These are phyloP conservation scores for Gambusia holbrooki DNA, from an alignment of 2,113 vertebrate species.

Conservation along the genomic window DNA sequence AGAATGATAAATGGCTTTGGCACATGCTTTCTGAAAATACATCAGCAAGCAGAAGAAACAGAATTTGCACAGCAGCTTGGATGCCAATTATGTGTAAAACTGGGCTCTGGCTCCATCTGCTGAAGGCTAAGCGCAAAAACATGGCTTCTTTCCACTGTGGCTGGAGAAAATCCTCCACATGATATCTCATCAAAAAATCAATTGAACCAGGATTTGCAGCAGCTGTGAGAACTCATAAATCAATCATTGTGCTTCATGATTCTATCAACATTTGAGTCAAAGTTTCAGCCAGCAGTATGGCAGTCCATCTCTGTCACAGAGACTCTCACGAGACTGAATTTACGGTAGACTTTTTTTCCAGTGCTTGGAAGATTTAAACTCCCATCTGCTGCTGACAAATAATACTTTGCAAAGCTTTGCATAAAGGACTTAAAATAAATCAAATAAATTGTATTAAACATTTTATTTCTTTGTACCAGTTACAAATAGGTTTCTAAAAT, in stretches of 20 bases:
- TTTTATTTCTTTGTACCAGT: too few relatives aligned
- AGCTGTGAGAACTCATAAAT: constrained; percentile 19
- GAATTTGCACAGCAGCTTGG: not conserved
- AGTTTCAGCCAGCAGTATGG: not conserved
- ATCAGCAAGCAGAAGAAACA: not conserved
- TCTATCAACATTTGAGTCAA: constrained; percentile 34
- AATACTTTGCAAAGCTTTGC: constrained; percentile 8
- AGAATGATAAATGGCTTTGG: not conserved
- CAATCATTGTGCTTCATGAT: constrained; percentile 17
- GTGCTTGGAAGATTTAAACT: not conserved
- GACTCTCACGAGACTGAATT: constrained; percentile 20
- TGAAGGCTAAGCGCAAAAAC: constrained; percentile 26
- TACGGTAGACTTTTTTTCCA: constrained; percentile 2
- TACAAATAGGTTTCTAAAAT: not conserved
- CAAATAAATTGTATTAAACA: not conserved
- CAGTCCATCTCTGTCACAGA: not conserved
- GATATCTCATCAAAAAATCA: constrained; percentile 20
- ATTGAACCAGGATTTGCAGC: constrained; percentile 11
- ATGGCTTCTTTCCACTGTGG: not conserved
- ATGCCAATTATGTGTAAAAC: not conserved
- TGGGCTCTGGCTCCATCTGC: constrained; percentile 68
- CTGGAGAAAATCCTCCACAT: constrained; percentile 6
- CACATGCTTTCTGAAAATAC: not conserved
- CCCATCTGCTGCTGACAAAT: constrained; percentile 29
- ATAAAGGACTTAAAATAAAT: not conserved